Conservation (phyloP, 2,113 vertebrate species). For the Tragelaphus strepsiceros region DNA sequence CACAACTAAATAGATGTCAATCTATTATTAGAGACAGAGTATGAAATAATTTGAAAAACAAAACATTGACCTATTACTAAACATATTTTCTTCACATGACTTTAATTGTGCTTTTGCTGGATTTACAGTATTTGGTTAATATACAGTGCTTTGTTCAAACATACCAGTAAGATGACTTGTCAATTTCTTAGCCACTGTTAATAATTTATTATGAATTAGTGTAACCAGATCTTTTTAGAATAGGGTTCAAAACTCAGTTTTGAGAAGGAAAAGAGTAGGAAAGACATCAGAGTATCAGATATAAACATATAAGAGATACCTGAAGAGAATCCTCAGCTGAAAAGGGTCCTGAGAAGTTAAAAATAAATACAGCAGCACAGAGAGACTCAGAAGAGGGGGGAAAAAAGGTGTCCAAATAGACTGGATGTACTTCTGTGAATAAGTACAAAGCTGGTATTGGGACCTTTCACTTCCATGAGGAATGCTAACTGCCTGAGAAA, state of each 20-base stretch:
- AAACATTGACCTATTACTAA: background rate
- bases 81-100: background rate
- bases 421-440: background rate
- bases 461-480: background rate
- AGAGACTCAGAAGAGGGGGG: background rate
- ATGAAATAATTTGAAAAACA: background rate
- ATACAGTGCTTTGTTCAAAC: background rate
- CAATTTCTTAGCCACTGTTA: background rate
- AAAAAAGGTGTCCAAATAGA: background rate
- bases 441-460: background rate
- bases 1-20: background rate
- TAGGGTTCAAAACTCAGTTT: background rate
- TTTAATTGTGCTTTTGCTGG: background rate
- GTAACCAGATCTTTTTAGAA: background rate
- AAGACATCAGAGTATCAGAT: background rate
- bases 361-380: background rate
- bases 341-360: background rate
- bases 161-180: background rate
- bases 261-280: background rate
- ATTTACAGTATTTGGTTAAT: background rate
- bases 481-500: background rate
- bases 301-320: background rate
- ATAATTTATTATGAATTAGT: background rate
- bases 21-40: background rate
- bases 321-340: background rate